Evolutionary conservation across 2,888 invertebrate species (phyloP).

Genomic region (Linyphia triangularis): DNA sequence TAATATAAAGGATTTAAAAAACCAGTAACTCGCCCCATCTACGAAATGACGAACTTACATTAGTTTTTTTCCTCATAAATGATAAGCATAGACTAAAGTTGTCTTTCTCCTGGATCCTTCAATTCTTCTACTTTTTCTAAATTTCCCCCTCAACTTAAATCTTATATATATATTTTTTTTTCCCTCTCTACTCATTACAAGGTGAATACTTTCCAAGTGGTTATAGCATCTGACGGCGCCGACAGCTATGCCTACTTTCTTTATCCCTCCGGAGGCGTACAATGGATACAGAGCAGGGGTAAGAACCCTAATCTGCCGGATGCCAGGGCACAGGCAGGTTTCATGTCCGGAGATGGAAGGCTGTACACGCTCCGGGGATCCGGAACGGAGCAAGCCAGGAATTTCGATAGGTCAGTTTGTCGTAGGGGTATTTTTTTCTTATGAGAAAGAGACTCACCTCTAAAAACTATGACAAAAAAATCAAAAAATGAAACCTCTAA

Average conservation of each 20-base stretch:
- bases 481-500: neutral
- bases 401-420: conserved; percentile 86
- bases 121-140: no score
- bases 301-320: conserved; percentile 90
- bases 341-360: conserved; percentile 90
- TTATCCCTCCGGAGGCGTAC: conserved; percentile 92
- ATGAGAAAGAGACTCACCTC: neutral
- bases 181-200: conserved; percentile 78
- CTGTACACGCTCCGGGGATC: conserved; percentile 89
- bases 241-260: conserved; percentile 91
- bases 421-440: neutral
- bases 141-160: no score
- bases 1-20: no score
- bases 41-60: no score
- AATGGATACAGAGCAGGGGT: conserved; percentile 92
- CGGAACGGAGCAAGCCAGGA: conserved; percentile 92
- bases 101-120: no score
- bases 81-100: no score
- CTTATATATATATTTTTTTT: no score
- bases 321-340: conserved; percentile 95
- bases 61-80: no score
- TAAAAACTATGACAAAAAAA: neutral
- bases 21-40: no score
- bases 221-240: conserved; percentile 86
- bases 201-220: conserved; percentile 93